Conservation (phyloP, 2,888 invertebrate genomes). For the Sericinus montela region DNA sequence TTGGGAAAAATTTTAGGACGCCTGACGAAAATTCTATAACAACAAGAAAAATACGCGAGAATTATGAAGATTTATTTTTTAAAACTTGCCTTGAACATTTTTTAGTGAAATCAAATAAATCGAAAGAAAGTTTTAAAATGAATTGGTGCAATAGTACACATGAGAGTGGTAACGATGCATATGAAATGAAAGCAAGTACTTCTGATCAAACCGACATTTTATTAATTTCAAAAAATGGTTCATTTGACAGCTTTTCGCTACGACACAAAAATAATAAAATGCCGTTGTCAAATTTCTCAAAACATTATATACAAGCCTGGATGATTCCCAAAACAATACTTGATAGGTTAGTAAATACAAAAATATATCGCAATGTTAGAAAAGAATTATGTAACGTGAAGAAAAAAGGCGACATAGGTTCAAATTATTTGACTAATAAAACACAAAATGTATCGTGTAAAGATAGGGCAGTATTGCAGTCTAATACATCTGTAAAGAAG, state of each 20-base stretch:
- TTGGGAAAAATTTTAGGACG: conserved; percentile 24
- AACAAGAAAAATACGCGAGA: conserved; percentile 23
- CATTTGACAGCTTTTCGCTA: conserved; percentile 21
- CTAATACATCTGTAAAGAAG: conserved; percentile 31
- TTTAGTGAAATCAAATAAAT: conserved; percentile 41
- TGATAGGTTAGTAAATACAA: conserved; percentile 28
- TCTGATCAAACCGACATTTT: conserved; percentile 6
- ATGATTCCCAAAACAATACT: conserved; percentile 53
- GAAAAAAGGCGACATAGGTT: conserved; percentile 35
- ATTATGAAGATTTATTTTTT: conserved; percentile 35
- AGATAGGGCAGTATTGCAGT: conserved; percentile 26
- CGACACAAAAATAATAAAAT: background rate
- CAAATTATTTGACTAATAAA: background rate
- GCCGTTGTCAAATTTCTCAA: conserved; percentile 42
- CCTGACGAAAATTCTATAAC: background rate
- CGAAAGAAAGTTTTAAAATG: conserved; percentile 48
- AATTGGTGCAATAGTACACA: conserved; percentile 60
- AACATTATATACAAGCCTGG: conserved; percentile 56
- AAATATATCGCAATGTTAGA: conserved; percentile 22
- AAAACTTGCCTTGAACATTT: conserved; percentile 52
- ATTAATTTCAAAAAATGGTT: background rate
- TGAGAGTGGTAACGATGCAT: conserved; percentile 52
- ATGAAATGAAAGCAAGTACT: background rate
- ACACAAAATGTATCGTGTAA: background rate
- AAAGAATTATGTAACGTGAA: conserved; percentile 23